Evolutionary conservation across 2,888 invertebrate genomes (phyloP).

Genomic region (Epinotia brunnichana): DNA sequence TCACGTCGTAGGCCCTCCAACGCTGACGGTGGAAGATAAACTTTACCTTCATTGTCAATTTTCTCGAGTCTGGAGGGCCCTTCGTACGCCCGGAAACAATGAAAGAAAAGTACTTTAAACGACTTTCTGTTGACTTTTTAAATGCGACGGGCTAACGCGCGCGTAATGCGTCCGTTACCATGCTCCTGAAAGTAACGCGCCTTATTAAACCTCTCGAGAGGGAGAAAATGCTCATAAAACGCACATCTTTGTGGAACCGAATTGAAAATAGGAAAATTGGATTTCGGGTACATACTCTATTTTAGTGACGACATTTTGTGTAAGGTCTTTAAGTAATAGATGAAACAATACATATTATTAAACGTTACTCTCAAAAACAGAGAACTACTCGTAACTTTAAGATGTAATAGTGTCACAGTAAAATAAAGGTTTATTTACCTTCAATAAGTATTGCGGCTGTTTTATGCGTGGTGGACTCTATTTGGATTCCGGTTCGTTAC

Average conservation of each 20-base stretch:
- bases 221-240: slow-evolving; percentile 21
- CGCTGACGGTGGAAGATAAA: slow-evolving; percentile 79
- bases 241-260: slow-evolving; percentile 20
- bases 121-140: slow-evolving; percentile 74
- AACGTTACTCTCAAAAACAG: no score
- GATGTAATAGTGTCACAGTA: no score
- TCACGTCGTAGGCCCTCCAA: slow-evolving; percentile 77
- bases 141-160: slow-evolving; percentile 65
- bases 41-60: slow-evolving; percentile 82
- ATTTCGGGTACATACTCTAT: background rate
- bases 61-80: slow-evolving; percentile 74
- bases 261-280: slow-evolving; percentile 11
- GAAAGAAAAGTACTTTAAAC: slow-evolving; percentile 76
- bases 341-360: background rate
- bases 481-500: no score
- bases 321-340: background rate
- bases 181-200: slow-evolving; percentile 15
- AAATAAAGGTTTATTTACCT: no score
- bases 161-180: slow-evolving; percentile 50
- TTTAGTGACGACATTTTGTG: background rate
- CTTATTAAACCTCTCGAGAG: slow-evolving; percentile 20
- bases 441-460: no score
- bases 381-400: no score
- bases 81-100: slow-evolving; percentile 73
- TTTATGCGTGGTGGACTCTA: no score